Conservation (phyloP, 2,888 invertebrate species). For the Molanna angustata region DNA sequence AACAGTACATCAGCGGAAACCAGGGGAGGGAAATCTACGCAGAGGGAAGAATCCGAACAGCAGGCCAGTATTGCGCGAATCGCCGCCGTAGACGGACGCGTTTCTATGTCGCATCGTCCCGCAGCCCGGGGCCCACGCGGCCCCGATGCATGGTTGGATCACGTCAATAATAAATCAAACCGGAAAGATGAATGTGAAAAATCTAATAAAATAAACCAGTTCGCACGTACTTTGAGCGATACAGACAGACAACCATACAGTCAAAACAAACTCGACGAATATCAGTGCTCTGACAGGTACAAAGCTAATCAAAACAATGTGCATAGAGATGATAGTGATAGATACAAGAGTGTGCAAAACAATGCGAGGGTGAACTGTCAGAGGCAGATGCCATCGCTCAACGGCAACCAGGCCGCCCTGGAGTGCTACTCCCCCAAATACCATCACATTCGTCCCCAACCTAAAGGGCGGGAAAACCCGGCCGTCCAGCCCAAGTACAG, state of each 20-base stretch:
- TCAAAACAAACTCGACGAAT: constrained; percentile 19
- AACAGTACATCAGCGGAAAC: constrained; percentile 38
- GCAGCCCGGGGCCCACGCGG: constrained; percentile 25
- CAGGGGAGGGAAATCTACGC: constrained; percentile 10
- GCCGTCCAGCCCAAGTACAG: constrained; percentile 8
- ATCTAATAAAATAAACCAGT: constrained; percentile 11
- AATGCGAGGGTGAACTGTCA: constrained; percentile 25
- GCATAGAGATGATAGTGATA: constrained; percentile 14
- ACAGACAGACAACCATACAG: constrained; percentile 12
- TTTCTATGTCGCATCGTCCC: constrained; percentile 36
- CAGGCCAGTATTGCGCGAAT: constrained; percentile 30
- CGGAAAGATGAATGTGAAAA: constrained; percentile 14
- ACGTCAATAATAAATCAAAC: constrained; percentile 25
- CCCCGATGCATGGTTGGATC: constrained; percentile 30
- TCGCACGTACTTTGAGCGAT: constrained; percentile 4
- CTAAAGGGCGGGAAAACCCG: constrained; percentile 17
- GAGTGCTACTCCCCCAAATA: constrained; percentile 55
- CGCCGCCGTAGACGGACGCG: constrained; percentile 43
- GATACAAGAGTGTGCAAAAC: constrained; percentile 24
- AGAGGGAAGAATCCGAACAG: constrained; percentile 13
- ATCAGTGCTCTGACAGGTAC: constrained; percentile 12
- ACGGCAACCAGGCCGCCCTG: constrained; percentile 36
- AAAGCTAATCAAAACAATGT: constrained; percentile 19
- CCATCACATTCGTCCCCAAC: constrained; percentile 49
- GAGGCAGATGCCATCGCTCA: constrained; percentile 19